Conservation (phyloP, 2,113 vertebrate genomes). For the Cyanoramphus novaezelandiae region DNA sequence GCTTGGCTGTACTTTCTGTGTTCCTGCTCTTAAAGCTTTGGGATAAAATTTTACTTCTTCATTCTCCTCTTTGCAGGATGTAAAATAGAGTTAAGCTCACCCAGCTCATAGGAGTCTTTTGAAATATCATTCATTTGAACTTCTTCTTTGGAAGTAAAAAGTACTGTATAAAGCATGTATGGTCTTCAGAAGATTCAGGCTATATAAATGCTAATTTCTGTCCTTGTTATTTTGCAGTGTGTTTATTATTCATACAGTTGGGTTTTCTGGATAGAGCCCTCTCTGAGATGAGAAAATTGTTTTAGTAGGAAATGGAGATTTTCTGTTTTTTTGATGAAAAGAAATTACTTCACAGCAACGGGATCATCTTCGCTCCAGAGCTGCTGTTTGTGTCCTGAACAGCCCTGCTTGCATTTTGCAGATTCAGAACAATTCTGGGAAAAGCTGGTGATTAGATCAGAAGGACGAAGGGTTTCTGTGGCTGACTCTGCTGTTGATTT, state of each 20-base stretch:
- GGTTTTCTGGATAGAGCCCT: background rate
- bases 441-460: slow-evolving; percentile 7
- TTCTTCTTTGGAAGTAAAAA: background rate
- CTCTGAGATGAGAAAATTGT: background rate
- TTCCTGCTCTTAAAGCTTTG: background rate
- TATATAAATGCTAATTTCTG: background rate
- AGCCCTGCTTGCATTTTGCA: slow-evolving; percentile 16
- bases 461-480: background rate
- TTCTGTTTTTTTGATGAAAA: background rate
- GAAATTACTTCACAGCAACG: background rate
- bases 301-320: background rate
- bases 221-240: background rate
- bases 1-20: background rate
- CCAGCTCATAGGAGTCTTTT: background rate
- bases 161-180: background rate
- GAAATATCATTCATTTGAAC: background rate
- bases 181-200: background rate
- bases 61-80: background rate
- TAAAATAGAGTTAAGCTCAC: background rate
- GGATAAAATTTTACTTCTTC: background rate
- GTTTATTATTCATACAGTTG: background rate
- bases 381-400: background rate
- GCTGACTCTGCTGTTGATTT: background rate
- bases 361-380: background rate
- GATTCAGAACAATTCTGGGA: slow-evolving; percentile 6